Evolutionary conservation across 2,797 vertebrate species (phyloP), one percentile per base, ranked within the genome.

Genomic region (Harpagifer antarcticus): DNA sequence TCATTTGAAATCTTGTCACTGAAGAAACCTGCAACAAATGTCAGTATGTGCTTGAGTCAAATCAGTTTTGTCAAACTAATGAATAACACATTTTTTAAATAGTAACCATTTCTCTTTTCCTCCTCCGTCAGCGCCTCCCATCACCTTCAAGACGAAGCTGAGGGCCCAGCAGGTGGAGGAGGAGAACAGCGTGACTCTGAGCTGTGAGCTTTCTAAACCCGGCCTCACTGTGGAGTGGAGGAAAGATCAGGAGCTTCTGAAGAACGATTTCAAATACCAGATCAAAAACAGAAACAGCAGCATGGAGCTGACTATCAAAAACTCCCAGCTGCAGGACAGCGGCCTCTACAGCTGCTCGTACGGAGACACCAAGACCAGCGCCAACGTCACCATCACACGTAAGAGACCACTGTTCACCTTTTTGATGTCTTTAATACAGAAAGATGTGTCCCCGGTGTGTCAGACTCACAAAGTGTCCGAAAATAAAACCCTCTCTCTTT

Each of bases 321-420:
- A 52, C 10, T 70, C 96, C 17, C 93, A 96, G 82, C 78, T 94
- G 44, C 90, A 94, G 14, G 97, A 99, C 84, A 93, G 95, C 0
- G 98, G 97, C 2, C 88, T 96, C 72, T 99, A 99, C 61, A 94
- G 94, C 74, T 99, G 98, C 48, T 59, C 86, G 64, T 95, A 91
- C 54, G 95, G 95, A 0, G 96, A 96, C 23, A 92, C 93, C 78
- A 96, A 78, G 0, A 98, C 95, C 16, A 79, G 91, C 49, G 96
- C 97, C 33, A 95, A 85, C 2, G 79, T 99, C 77, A 96, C 86
- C 0, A 89, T 99, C 62, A 96, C 93, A 88, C 95, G 98, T 97
- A 94, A 92, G 96, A n/a, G 2, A 43, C 59, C 33, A 33, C 3
- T 49, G 9, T 27, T 27, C 27, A 27, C 23, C 23, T 3, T 27